Percentiles rank a stretch among this genome's conserved stretches.
Conservation (phyloP, 2,797 vertebrate species). For the Petrocephalus schoutedeni region DNA sequence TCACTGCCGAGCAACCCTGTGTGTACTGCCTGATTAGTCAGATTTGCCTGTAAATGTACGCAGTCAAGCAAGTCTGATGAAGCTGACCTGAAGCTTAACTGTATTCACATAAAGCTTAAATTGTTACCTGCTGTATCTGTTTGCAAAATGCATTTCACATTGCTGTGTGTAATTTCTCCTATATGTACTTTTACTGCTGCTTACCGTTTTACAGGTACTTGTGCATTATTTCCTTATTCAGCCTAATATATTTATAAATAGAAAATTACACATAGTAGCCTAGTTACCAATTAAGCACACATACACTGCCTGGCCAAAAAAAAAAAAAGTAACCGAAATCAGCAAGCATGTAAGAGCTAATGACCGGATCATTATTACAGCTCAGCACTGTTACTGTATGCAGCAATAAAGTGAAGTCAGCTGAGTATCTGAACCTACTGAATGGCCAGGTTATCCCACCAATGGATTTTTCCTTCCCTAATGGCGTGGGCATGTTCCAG, state of each 20-base stretch:
- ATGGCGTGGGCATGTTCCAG: too few relatives aligned
- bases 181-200: background rate
- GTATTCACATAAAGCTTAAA: background rate
- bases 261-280: background rate
- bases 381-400: too few relatives aligned
- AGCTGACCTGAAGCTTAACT: background rate
- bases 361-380: too few relatives aligned
- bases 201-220: background rate
- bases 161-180: background rate
- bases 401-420: too few relatives aligned
- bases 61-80: background rate
- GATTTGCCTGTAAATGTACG: background rate
- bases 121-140: background rate
- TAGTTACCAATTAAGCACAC: background rate
- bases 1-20: background rate
- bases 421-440: too few relatives aligned
- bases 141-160: background rate
- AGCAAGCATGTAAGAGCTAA: too few relatives aligned
- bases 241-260: background rate
- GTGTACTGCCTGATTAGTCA: background rate
- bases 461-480: too few relatives aligned
- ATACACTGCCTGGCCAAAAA: background rate
- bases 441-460: too few relatives aligned
- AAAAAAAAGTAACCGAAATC: too few relatives aligned
- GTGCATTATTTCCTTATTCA: background rate